Evolutionary conservation across 2,113 vertebrate species (phyloP), one percentile per base, ranked within the genome.

Genomic region (Anser cygnoides): DNA sequence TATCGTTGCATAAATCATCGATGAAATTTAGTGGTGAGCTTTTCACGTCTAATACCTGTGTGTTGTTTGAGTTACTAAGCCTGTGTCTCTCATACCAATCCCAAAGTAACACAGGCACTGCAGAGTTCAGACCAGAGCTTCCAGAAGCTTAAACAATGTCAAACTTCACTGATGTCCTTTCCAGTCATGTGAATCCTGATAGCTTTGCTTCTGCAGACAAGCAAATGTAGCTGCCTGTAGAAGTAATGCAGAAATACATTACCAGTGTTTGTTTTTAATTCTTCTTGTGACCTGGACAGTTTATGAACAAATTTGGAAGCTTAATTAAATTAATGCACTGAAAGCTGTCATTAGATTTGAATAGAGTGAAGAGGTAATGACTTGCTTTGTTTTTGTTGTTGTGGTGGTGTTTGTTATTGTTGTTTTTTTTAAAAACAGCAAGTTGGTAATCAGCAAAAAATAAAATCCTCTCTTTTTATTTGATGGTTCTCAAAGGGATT

Each of bases 191-290:
- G 82, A 35, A 70, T 93, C 71, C 71, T 39, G 58, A 55, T 66
- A 54, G 28, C 72, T 94, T 68, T 93, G 28, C 76, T 87, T 93
- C 89, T 92, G 65, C 37, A 57, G 78, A 59, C 68, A 94, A 93
- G 65, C 83, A 95, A 63, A 93, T 35, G 92, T 5, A 90, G 26
- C 50, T 55, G 44, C 76, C 50, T 72, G 83, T 37, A 71, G 59
- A 89, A 92, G 37, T 54, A 74, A 71, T 20, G 73, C 15, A 86
- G 86, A 90, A 90, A 97, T 63, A 78, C 59, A 67, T 90, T 90
- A 74, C 10, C 55, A 52, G 37, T 92, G 57, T 96, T 95, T 93
- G 91, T 1, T 84, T 95, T 96, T 89, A 93, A 94, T 92, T 95
- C 65, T 89, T 57, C 52, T 58, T 83, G 58, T 79, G 90, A 83